Percentiles rank a stretch among this genome's conserved stretches.
Conservation (phyloP, 2,888 invertebrate species). For the Mythimna pallens region DNA sequence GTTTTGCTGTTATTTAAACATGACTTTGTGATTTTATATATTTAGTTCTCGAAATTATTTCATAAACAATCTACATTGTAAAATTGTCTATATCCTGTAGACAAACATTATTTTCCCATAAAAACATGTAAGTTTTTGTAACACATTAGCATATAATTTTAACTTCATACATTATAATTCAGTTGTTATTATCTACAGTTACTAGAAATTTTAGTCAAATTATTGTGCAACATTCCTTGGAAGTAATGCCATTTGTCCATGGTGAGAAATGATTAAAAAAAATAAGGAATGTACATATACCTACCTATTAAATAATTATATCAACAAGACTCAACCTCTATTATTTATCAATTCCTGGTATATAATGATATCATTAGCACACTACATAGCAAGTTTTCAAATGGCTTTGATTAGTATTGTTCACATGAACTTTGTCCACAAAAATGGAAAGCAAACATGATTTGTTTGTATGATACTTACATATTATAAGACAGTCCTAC, state of each 20-base stretch:
- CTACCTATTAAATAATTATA: conserved; percentile 80
- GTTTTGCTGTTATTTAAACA: conserved; percentile 85
- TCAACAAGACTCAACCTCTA: conserved; percentile 64
- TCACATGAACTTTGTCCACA: not conserved
- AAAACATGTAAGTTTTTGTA: conserved; percentile 74
- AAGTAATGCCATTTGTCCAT: conserved; percentile 71
- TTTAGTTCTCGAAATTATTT: conserved; percentile 80
- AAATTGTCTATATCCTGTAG: conserved; percentile 68
- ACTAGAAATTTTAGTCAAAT: conserved; percentile 69
- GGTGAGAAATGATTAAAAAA: conserved; percentile 64
- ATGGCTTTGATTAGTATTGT: not conserved
- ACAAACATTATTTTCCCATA: conserved; percentile 68
- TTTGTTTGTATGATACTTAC: conserved; percentile 1
- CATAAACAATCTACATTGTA: conserved; percentile 67
- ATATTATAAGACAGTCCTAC: no score
- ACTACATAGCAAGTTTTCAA: not conserved
- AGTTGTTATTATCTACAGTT: conserved; percentile 55
- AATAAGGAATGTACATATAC: conserved; percentile 87
- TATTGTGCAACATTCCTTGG: conserved; percentile 86
- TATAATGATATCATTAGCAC: conserved; percentile 9
- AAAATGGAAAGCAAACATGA: conserved; percentile 1
- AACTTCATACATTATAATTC: conserved; percentile 61
- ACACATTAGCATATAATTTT: conserved; percentile 68
- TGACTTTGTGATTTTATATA: conserved; percentile 80
- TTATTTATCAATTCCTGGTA: conserved; percentile 63